Evolutionary conservation across 2,888 invertebrate genomes (phyloP).

Genomic region (Parnassius orleans): DNA sequence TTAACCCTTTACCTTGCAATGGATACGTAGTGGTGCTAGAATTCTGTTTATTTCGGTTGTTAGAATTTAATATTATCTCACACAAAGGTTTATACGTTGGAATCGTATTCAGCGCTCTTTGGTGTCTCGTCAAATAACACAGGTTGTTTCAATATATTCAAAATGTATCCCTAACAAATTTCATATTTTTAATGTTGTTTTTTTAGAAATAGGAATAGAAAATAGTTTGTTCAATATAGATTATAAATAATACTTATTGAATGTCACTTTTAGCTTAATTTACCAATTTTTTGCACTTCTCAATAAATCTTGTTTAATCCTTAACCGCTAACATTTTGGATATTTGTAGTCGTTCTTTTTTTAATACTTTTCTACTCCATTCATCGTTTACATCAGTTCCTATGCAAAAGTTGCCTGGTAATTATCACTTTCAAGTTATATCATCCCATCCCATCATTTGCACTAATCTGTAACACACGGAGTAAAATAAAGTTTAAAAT

Average conservation of each 20-base stretch:
- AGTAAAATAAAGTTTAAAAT: no score
- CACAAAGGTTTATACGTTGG: constrained; percentile 43
- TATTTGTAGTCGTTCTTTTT: no score
- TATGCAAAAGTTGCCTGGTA: no score
- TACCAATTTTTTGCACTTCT: not conserved
- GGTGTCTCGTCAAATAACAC: constrained; percentile 42
- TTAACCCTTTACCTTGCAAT: not conserved
- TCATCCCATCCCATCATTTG: no score
- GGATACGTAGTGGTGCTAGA: constrained; percentile 7
- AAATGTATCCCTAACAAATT: not conserved
- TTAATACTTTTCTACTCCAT: no score
- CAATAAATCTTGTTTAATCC: no score
- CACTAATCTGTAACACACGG: no score
- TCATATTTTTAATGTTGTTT: not conserved
- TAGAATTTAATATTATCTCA: constrained; percentile 52
- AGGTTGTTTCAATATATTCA: constrained; percentile 41
- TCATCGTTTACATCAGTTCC: no score
- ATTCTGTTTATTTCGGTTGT: constrained; percentile 37
- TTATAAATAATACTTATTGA: not conserved
- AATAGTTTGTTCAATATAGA: no score
- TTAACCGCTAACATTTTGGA: no score
- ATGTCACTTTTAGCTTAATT: not conserved
- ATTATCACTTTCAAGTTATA: no score
- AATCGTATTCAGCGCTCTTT: constrained; percentile 40
- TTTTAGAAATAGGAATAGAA: not conserved